phyloP scores from a whole-genome alignment of 2,888 invertebrate species.

The Daptonema setosum region DNA sequence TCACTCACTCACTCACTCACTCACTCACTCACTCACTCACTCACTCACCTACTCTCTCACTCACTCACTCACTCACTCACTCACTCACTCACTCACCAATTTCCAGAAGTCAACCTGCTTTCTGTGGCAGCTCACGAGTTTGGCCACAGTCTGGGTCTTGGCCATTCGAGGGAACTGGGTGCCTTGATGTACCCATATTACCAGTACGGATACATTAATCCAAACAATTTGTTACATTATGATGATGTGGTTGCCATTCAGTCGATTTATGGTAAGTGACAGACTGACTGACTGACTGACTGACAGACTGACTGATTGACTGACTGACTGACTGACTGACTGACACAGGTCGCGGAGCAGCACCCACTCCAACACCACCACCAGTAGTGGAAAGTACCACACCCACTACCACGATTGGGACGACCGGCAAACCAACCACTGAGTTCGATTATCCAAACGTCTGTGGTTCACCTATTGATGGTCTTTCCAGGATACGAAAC shows the following conservation, averaged over 20 bases:
- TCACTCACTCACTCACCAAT: too few relatives aligned
- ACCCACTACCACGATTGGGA: conserved; percentile 4
- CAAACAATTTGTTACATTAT: conserved; percentile 6
- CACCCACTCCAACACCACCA: conserved; percentile 1
- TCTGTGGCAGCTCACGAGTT: conserved; percentile 24
- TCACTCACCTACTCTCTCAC: too few relatives aligned
- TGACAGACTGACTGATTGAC: neutral
- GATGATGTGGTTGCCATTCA: conserved; percentile 9
- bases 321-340: neutral
- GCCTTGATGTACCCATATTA: conserved; percentile 15
- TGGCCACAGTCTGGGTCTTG: conserved; percentile 14
- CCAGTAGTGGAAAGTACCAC: neutral
- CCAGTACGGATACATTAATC: conserved; percentile 14
- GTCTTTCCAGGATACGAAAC: conserved; percentile 41
- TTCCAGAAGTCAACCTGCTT: conserved; percentile 10
- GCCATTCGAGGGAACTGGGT: conserved; percentile 9
- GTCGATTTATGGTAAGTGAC: conserved; percentile 8
- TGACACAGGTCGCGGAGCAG: conserved; percentile 1
- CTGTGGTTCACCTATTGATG: conserved; percentile 46
- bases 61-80: too few relatives aligned
- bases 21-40: too few relatives aligned
- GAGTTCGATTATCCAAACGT: conserved; percentile 32
- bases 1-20: too few relatives aligned
- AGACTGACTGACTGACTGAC: neutral
- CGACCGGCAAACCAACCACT: conserved; percentile 3